Percentiles rank a stretch among this genome's conserved stretches.
Conservation (phyloP, 2,797 vertebrate species). For the Meriones psammophilus region DNA sequence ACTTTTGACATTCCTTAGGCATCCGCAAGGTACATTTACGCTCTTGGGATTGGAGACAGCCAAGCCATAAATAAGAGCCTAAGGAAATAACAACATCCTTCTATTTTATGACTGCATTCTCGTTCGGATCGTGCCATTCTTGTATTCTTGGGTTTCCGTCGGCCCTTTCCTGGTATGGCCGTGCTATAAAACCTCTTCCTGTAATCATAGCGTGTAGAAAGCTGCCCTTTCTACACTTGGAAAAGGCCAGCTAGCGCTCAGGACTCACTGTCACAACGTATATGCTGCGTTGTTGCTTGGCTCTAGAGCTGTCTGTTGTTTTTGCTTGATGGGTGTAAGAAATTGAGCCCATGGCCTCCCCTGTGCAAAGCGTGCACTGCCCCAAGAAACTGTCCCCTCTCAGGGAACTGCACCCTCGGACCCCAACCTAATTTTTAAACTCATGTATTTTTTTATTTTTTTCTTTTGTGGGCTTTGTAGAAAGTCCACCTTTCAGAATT, state of each 20-base stretch:
- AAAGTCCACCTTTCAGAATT: background rate
- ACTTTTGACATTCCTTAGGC: background rate
- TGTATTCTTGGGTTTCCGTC: background rate
- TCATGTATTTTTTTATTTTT: background rate
- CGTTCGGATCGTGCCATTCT: background rate
- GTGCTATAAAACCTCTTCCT: background rate
- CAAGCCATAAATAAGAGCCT: constrained; percentile 13
- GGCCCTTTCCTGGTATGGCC: background rate
- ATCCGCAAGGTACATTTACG: background rate
- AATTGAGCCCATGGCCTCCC: background rate
- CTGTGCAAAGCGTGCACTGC: background rate
- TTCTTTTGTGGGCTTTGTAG: background rate
- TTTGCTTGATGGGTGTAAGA: background rate
- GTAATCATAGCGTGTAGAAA: background rate
- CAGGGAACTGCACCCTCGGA: background rate
- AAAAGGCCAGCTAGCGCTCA: background rate
- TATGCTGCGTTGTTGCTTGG: background rate
- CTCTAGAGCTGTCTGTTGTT: background rate
- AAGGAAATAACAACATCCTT: constrained; percentile 47
- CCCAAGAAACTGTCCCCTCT: too few species aligned
- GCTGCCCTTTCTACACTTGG: background rate
- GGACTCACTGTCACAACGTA: background rate
- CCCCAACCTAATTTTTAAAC: background rate
- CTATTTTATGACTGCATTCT: background rate
- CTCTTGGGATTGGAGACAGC: background rate